phyloP scores from a whole-genome alignment of 2,888 invertebrate genomes.

The Anorthoa munda region DNA sequence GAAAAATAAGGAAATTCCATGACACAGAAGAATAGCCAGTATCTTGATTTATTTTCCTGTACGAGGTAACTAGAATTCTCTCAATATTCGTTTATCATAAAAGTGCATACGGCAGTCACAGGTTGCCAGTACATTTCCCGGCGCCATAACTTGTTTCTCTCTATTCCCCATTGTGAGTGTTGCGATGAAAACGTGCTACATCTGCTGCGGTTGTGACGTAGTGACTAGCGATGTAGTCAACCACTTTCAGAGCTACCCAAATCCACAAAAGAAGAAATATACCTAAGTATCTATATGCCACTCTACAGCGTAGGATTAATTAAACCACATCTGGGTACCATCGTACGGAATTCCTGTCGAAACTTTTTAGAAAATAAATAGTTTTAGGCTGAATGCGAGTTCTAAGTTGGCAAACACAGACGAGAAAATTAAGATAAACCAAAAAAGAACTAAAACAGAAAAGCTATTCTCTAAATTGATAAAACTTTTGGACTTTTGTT shows the following conservation, averaged over 20 bases:
- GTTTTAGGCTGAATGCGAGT: slow-evolving; percentile 6
- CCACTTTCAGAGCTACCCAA: not conserved
- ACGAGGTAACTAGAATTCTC: slow-evolving; percentile 16
- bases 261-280: not conserved
- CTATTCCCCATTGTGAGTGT: slow-evolving; percentile 21
- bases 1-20: not conserved
- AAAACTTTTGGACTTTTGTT: slow-evolving; percentile 5
- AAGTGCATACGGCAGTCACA: slow-evolving; percentile 40
- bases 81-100: slow-evolving; percentile 45
- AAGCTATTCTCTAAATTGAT: not conserved
- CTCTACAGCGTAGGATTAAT: not conserved
- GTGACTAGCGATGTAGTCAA: not conserved
- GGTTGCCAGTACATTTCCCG: slow-evolving; percentile 34
- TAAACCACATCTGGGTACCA: not conserved
- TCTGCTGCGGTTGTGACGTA: not conserved
- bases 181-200: slow-evolving; percentile 35
- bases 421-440: slow-evolving; percentile 2
- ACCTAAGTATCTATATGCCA: not conserved
- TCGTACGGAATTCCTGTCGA: not conserved
- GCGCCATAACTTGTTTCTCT: slow-evolving; percentile 37
- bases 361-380: not conserved
- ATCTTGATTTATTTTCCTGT: slow-evolving; percentile 32
- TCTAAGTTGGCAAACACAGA: not conserved
- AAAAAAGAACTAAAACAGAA: slow-evolving; percentile 16
- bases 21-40: not conserved